phyloP scores from a whole-genome alignment of 2,888 invertebrate genomes.

The Pammene fasciana region DNA sequence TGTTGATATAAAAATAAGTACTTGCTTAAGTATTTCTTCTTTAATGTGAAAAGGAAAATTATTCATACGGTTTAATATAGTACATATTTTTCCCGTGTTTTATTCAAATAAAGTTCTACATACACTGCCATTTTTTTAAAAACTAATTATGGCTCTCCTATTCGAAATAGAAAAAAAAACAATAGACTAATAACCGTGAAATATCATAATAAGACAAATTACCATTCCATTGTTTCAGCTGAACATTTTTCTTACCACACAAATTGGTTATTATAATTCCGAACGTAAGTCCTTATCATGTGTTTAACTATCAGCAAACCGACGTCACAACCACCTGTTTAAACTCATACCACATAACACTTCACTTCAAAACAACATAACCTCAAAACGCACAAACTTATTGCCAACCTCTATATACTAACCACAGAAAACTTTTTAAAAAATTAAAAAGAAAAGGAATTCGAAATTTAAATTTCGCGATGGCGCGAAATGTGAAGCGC shows the following conservation, averaged over 20 bases:
- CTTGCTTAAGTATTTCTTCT: too few relatives aligned
- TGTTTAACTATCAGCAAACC: constrained; percentile 27
- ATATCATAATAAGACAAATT: constrained; percentile 16
- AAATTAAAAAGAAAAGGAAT: constrained; percentile 43
- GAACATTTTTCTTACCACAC: constrained; percentile 13
- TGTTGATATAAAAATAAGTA: too few relatives aligned
- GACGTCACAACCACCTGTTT: constrained; percentile 36
- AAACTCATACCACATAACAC: constrained; percentile 38
- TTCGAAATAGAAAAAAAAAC: too few relatives aligned
- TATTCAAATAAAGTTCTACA: too few relatives aligned
- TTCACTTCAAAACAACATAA: constrained; percentile 32
- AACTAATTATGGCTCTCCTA: too few relatives aligned
- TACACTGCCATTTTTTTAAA: too few relatives aligned
- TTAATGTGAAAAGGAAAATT: too few relatives aligned
- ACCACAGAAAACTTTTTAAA: constrained; percentile 22
- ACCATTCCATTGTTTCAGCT: constrained; percentile 10
- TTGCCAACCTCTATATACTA: background rate
- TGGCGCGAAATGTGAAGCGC: constrained; percentile 68
- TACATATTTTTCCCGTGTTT: too few relatives aligned
- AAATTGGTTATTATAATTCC: constrained; percentile 38
- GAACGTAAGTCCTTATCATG: constrained; percentile 28
- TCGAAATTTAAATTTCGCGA: constrained; percentile 61
- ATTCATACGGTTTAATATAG: too few relatives aligned
- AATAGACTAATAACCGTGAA: background rate
- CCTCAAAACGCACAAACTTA: constrained; percentile 11